Percentiles rank a stretch among this genome's conserved stretches.
phyloP scores from a whole-genome alignment of 2,797 vertebrate genomes.

The Sciurus vulgaris region DNA sequence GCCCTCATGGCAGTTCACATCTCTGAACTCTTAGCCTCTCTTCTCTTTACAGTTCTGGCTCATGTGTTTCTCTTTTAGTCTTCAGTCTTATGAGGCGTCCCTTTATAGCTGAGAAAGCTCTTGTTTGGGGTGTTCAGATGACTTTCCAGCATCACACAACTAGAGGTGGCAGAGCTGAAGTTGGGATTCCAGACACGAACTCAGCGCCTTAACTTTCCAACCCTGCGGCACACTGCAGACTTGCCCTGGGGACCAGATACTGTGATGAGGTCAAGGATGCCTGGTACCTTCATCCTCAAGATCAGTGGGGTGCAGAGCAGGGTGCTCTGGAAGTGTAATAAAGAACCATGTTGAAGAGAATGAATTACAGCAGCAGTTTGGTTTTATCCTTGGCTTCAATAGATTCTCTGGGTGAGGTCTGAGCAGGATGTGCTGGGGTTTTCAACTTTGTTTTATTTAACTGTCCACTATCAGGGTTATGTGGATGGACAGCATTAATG shows the following conservation, averaged over 20 bases:
- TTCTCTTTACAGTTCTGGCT: not conserved
- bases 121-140: not conserved
- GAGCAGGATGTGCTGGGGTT: not conserved
- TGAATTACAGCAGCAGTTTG: not conserved
- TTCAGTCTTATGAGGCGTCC: not conserved
- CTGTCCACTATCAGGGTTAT: not conserved
- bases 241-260: not conserved
- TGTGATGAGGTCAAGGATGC: fast-evolving
- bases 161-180: not conserved
- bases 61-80: not conserved
- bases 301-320: not conserved
- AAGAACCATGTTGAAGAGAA: not conserved
- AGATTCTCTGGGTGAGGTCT: not conserved
- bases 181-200: not conserved
- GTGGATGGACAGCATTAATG: not conserved
- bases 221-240: not conserved
- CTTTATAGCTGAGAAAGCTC: not conserved
- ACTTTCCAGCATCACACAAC: not conserved
- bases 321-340: not conserved
- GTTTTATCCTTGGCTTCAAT: not conserved
- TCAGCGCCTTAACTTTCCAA: not conserved
- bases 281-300: fast-evolving
- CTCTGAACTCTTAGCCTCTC: not conserved
- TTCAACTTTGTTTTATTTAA: not conserved
- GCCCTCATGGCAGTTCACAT: not conserved